Conservation (phyloP, 2,797 vertebrate genomes). For the Leptatherina wallacei region DNA sequence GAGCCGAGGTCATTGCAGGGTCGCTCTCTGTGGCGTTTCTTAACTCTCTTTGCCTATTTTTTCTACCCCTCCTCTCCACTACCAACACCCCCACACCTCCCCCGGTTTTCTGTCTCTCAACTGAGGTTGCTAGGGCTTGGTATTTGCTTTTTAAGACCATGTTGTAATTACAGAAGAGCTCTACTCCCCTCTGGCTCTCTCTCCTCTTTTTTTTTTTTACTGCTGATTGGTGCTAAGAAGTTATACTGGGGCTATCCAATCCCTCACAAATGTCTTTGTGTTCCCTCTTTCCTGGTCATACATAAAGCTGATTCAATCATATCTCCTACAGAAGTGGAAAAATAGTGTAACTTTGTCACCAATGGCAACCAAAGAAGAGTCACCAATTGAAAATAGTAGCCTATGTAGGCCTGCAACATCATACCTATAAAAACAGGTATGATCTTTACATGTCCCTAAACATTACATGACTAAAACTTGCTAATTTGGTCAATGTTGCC, state of each 20-base stretch:
- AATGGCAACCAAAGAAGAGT: slow-evolving; percentile 24
- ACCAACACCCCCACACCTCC: slow-evolving; percentile 41
- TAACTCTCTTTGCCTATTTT: slow-evolving; percentile 79
- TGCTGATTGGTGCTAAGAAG: slow-evolving; percentile 81
- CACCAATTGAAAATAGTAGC: slow-evolving; percentile 8
- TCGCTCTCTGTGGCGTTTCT: slow-evolving; percentile 85
- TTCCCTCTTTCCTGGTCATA: slow-evolving; percentile 54
- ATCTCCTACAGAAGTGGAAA: slow-evolving; percentile 45
- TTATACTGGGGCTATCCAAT: slow-evolving; percentile 65
- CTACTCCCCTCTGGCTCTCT: slow-evolving; percentile 73
- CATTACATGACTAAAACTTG: neutral
- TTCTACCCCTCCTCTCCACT: slow-evolving; percentile 58
- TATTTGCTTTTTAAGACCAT: slow-evolving; percentile 87
- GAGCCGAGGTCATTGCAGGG: slow-evolving; percentile 84
- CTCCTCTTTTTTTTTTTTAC: slow-evolving; percentile 67
- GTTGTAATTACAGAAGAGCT: slow-evolving; percentile 89
- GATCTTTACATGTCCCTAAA: neutral
- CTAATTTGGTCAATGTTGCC: slow-evolving; percentile 25
- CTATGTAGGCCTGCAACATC: neutral
- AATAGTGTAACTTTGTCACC: slow-evolving; percentile 39
- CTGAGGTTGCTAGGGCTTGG: slow-evolving; percentile 89
- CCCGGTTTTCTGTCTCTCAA: slow-evolving; percentile 70
- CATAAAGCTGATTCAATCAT: slow-evolving; percentile 66
- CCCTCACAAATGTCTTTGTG: slow-evolving; percentile 68
- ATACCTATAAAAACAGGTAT: neutral